Percentiles rank a stretch among this genome's conserved stretches.
Evolutionary conservation across 2,113 vertebrate genomes (phyloP).

Genomic region (Amazona vittata): DNA sequence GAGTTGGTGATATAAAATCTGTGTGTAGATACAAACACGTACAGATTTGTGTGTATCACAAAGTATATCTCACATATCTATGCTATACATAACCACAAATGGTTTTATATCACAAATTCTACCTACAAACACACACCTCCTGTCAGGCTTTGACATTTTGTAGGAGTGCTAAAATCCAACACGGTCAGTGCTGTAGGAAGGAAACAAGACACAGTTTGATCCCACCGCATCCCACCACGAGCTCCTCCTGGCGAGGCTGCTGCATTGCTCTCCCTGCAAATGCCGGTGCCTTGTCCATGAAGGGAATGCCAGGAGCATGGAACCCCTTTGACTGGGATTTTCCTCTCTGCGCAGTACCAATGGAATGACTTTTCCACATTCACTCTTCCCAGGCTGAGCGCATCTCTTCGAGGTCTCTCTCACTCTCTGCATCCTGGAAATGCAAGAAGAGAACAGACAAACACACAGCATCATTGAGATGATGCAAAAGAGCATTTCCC

Average conservation of each 20-base stretch:
- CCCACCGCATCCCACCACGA: not conserved
- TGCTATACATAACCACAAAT: not conserved
- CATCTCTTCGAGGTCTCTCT: conserved; percentile 73
- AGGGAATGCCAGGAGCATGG: not conserved
- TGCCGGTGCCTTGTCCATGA: not conserved
- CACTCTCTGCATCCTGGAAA: conserved; percentile 70
- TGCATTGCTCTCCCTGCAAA: not conserved
- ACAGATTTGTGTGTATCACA: not conserved
- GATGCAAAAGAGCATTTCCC: not conserved
- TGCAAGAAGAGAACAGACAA: not conserved
- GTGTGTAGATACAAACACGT: not conserved
- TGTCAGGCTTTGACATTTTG: not conserved
- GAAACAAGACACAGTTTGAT: not conserved
- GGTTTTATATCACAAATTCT: not conserved
- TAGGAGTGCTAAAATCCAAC: not conserved
- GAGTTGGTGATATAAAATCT: not conserved
- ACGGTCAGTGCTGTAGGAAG: not conserved
- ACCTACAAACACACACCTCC: not conserved
- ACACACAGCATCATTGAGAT: rapidly evolving
- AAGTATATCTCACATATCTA: not conserved
- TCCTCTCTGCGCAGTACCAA: not conserved
- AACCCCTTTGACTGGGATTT: not conserved
- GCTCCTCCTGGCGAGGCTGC: not conserved
- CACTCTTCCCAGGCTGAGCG: conserved; percentile 16
- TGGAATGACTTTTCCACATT: not conserved